Conservation (phyloP, 2,888 invertebrate species). For the Caenorhabditis sp. region DNA sequence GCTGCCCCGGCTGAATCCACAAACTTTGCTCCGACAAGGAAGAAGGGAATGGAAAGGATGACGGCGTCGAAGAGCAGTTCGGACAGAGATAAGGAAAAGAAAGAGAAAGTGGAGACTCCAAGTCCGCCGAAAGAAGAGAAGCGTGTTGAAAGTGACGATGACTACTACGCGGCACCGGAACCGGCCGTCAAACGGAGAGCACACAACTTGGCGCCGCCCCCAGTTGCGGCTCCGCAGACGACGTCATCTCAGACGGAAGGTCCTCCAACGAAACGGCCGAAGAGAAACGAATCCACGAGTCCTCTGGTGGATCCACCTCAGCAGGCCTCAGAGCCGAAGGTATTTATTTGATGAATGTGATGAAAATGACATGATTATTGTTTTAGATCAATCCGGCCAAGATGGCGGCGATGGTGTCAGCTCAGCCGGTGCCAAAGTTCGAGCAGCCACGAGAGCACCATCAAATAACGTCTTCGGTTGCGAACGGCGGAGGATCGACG, state of each 20-base stretch:
- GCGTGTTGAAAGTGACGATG: conserved; percentile 17
- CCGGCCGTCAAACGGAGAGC: conserved; percentile 58
- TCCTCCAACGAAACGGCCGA: conserved; percentile 54
- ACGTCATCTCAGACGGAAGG: conserved; percentile 31
- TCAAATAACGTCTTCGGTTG: conserved; percentile 15
- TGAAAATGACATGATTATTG: too few relatives aligned
- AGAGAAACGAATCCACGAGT: conserved; percentile 61
- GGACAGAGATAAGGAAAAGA: conserved; percentile 15
- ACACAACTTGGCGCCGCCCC: conserved; percentile 22
- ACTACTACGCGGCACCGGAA: conserved; percentile 18
- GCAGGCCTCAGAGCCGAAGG: conserved; percentile 9
- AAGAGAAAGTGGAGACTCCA: conserved; percentile 18
- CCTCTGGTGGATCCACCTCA: conserved; percentile 66
- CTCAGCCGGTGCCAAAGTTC: conserved; percentile 37
- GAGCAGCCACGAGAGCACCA: conserved; percentile 31
- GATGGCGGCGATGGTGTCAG: conserved; percentile 16
- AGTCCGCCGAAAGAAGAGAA: conserved; percentile 31
- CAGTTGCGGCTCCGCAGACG: conserved; percentile 12
- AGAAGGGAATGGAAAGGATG: conserved; percentile 63
- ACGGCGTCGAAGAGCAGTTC: conserved; percentile 36
- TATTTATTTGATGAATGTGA: not conserved
- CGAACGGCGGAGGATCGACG: conserved; percentile 52
- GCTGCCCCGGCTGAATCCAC: conserved; percentile 6
- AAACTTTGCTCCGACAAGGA: conserved; percentile 45
- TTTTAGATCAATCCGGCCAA: conserved; percentile 23